Base-by-base conservation (phyloP, 1,140 invertebrate species). In the Pachyrhynchus sulphureomaculatus region DNA sequence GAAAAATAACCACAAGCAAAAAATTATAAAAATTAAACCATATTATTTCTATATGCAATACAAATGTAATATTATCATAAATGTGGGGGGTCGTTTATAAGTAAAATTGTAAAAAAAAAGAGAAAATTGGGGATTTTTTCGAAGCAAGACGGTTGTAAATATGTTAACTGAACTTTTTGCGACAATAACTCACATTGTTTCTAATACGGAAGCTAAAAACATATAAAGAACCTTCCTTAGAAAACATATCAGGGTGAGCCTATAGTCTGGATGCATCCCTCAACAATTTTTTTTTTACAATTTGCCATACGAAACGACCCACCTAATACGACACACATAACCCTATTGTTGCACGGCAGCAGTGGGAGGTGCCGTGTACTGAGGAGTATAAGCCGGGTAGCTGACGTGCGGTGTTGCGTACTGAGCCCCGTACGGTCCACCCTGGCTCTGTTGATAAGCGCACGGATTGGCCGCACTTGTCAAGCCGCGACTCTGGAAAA, bases 401-500 rank as follows among this genome's bases (percentile, higher is more conserved):
- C 64, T 69, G 21, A 76, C 57, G 12, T 69, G 68, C 9, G 67
- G 64, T 3, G 66, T 62, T 10, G 73, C 65, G 42, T 71, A 76
- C 52, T 76, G 75, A n/a, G n/a, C n/a, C 26, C 77, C 79, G 65
- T 80, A 83, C 2, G 80, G 76, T 26, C 76, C 68, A 15, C 79
- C 75, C 58, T 81, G 82, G 44, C 78, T 80, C 39, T 82, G 81
- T 54, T 84, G 83, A 55, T 83, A 84, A 13, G 82, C 82, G 65
- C 82, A 84, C 1, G 81, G 79, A 41, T 81, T 83, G 9, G 79
- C 75, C 0, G 80, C 75, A 49, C 75, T 76, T 0, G 81, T 79
- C 4, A 83, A 76, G 48, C 81, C 78, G 49, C 81, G 75, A 54
- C 76, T 81, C 67, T 84, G 83, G 79, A 84, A 85, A 76, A 84